phyloP scores from a whole-genome alignment of 2,888 invertebrate genomes.

The Noctua janthina region DNA sequence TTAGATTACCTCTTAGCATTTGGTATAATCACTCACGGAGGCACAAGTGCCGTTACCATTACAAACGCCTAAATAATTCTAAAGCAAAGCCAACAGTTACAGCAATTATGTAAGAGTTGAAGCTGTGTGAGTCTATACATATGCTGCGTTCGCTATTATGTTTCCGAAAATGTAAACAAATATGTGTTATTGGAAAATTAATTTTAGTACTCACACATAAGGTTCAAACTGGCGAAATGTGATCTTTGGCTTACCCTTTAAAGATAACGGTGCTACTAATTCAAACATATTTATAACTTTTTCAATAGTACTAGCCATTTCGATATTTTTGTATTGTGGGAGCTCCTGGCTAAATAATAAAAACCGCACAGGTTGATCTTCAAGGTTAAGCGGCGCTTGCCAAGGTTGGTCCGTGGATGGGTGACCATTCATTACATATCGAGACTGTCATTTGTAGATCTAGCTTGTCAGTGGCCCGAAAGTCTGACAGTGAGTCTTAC shows the following conservation, averaged over 20 bases:
- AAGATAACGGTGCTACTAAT: neutral
- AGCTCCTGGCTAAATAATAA: neutral
- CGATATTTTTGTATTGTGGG: neutral
- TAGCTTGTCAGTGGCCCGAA: neutral
- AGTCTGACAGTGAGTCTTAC: neutral
- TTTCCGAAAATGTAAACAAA: neutral
- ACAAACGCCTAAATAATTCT: slow-evolving; percentile 25
- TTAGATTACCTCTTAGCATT: neutral
- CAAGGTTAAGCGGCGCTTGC: neutral
- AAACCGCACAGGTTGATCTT: neutral
- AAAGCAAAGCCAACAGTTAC: neutral
- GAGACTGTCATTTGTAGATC: neutral
- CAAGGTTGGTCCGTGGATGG: neutral
- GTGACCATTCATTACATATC: neutral
- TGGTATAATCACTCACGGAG: neutral
- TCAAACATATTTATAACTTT: neutral
- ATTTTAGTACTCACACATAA: neutral
- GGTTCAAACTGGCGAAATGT: neutral
- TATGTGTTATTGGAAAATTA: neutral
- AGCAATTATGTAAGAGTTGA: neutral
- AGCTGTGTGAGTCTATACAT: neutral
- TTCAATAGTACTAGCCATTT: neutral
- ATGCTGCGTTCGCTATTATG: neutral
- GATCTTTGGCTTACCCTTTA: neutral
- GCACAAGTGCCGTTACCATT: neutral